Evolutionary conservation across 2,888 invertebrate genomes (phyloP), one percentile per base, ranked within the genome.

Genomic region (Suillia variegata): DNA sequence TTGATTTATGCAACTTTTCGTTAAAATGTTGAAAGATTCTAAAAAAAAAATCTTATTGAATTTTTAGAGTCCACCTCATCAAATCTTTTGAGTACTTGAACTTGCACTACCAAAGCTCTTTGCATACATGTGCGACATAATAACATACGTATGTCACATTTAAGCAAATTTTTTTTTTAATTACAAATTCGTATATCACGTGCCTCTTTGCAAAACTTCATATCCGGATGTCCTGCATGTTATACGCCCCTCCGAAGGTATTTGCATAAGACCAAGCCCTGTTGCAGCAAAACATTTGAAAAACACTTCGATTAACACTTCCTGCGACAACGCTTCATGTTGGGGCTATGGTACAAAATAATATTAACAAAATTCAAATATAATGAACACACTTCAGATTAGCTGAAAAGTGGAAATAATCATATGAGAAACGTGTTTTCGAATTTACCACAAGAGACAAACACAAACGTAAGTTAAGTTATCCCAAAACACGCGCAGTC

Each of bases 281-380:
- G 56, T n/a, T n/a, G n/a, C n/a, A n/a, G n/a, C n/a, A n/a, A 51
- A 57, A 56, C 62, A 68, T 68, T 70, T 70, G 73, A 73, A 73
- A n/a, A 71, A 74, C 75, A 73, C 75, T 75, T 70, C 73, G 69
- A 67, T 73, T 75, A 73, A 73, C 73, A 73, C 75, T 73, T 73
- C 73, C 73, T 73, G 73, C 68, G 74, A 73, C 73, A 75, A 33
- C 18, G 20, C 17, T 12, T 10, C 34, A 34, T 45, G 45, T 20
- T 45, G 18, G 18, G 18, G 45, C 18, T 45, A n/a, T n/a, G n/a
- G n/a, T n/a, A 38, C 6, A n/a, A 38, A 38, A 10, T 4, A 38
- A n/a, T 38, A n/a, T 38, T 38, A 38, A 4, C 15, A 15, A 33
- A 24, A 21, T 8, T 22, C 22, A 17, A 31, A 38, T 38, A 45